Percentiles rank a stretch among this genome's conserved stretches.
Conservation (phyloP, 2,113 vertebrate species). For the Ceyx margarethae region DNA sequence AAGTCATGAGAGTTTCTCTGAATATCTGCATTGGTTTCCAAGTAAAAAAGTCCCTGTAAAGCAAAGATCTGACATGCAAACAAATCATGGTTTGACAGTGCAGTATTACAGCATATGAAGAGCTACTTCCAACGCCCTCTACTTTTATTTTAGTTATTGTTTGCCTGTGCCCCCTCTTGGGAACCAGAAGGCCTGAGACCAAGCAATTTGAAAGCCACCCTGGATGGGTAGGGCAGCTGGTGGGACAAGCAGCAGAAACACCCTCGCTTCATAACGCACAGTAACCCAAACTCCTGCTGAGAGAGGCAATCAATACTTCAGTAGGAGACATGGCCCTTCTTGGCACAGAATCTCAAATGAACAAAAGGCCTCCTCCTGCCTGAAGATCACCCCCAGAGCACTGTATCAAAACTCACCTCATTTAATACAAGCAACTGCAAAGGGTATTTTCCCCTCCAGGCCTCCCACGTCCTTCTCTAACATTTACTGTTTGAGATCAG, state of each 20-base stretch:
- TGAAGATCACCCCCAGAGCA: background rate
- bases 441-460: conserved; percentile 21
- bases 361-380: conserved; percentile 41
- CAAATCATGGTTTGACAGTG: accelerated
- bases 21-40: background rate
- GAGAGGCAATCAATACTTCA: conserved; percentile 30
- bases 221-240: background rate
- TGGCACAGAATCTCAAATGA: background rate
- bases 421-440: conserved; percentile 44
- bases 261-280: accelerated
- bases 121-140: background rate
- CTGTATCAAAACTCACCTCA: conserved; percentile 56
- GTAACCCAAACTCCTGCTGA: conserved; percentile 26
- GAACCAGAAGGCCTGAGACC: background rate
- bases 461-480: conserved; percentile 47
- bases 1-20: background rate
- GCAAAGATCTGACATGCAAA: background rate
- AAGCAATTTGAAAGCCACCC: background rate
- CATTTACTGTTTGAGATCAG: conserved; percentile 59
- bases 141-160: background rate
- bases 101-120: accelerated
- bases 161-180: background rate
- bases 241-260: background rate
- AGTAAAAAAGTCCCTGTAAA: background rate
- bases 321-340: background rate